Percentiles rank a stretch among this genome's conserved stretches.
These are phyloP conservation scores for Meganola albula DNA, from an alignment of 2,888 invertebrate species.

Conservation along the genomic window DNA sequence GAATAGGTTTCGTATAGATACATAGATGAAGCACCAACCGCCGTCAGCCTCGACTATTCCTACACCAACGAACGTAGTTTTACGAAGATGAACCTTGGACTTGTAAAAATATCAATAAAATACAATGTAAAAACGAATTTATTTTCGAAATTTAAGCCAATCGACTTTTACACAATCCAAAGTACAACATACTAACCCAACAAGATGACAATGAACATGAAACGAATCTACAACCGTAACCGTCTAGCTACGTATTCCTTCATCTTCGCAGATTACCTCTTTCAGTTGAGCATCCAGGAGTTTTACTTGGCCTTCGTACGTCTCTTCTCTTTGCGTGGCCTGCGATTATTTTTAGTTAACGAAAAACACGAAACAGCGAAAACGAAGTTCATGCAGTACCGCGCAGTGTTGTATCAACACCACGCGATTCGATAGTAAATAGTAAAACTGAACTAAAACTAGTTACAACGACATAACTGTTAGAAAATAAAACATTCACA, in stretches of 20 bases:
- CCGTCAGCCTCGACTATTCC: slow-evolving; percentile 53
- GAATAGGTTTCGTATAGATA: slow-evolving; percentile 55
- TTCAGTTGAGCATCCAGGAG: slow-evolving; percentile 91
- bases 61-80: slow-evolving; percentile 60
- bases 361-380: slow-evolving; percentile 60
- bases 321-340: slow-evolving; percentile 97
- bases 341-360: slow-evolving; percentile 77
- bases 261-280: slow-evolving; percentile 85
- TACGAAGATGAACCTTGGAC: slow-evolving; percentile 31
- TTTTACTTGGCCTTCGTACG: slow-evolving; percentile 94
- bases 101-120: slow-evolving; percentile 25
- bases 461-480: slow-evolving; percentile 36
- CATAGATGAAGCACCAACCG: slow-evolving; percentile 76
- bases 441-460: slow-evolving; percentile 32
- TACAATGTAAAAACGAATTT: background rate
- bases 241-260: slow-evolving; percentile 53
- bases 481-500: slow-evolving; percentile 45
- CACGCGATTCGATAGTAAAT: slow-evolving; percentile 35
- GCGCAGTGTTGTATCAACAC: slow-evolving; percentile 34
- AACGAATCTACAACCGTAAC: slow-evolving; percentile 63
- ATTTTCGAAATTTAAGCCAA: slow-evolving; percentile 4
- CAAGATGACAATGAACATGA: slow-evolving; percentile 61
- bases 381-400: slow-evolving; percentile 54
- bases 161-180: slow-evolving; percentile 27
- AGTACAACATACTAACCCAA: slow-evolving; percentile 39